Evolutionary conservation across 2,113 vertebrate genomes (phyloP), one percentile per base, ranked within the genome.

Genomic region (Psittacara wagleri): DNA sequence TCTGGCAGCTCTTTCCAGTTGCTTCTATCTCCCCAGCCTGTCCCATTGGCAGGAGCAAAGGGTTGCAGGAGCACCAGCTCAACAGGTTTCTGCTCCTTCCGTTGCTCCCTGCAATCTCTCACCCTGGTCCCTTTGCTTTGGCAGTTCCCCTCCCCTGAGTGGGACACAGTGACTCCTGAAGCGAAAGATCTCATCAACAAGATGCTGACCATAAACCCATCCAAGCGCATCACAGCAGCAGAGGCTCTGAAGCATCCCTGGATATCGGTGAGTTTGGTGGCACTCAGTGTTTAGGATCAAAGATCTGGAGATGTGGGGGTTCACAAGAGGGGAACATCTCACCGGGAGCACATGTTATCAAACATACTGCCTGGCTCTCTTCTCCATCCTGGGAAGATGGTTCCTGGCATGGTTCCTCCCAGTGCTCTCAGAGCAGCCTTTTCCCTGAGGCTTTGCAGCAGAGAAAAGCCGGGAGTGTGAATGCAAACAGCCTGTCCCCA

Each of bases 141-240:
- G 85, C 95, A 99, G 99, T 99, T 99, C 95, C 99, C 99, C 1
- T 99, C 99, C 9, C 99, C 99, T 10, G 99, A 99, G 91, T 99
- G 99, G 99, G 99, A 99, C 97, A 99, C 99, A 0, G 99, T 99
- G 69, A 99, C 99, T 33, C 99, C 99, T 0, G 99, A 99, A 97
- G 99, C 99, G 4, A 99, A 99, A 98, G 99, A 99, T 75, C 99
- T 99, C 68, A 99, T 99, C 91, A 99, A 99, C 82, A 99, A 99
- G 98, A 99, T 99, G 99, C 52, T 99, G 96, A 99, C 99, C 89
- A 99, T 99, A 95, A 99, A 99, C 74, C 99, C 99, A 0, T 98
- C 99, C 54, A 99, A 99, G 84, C 98, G 99, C 73, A 99, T 99
- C 97, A 99, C 98, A 0, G 99, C 99, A 1, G 98, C 99, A 0